These are phyloP conservation scores for Apolygus lucorum DNA, from an alignment of 1,140 invertebrate genomes.

Conservation along the genomic window DNA sequence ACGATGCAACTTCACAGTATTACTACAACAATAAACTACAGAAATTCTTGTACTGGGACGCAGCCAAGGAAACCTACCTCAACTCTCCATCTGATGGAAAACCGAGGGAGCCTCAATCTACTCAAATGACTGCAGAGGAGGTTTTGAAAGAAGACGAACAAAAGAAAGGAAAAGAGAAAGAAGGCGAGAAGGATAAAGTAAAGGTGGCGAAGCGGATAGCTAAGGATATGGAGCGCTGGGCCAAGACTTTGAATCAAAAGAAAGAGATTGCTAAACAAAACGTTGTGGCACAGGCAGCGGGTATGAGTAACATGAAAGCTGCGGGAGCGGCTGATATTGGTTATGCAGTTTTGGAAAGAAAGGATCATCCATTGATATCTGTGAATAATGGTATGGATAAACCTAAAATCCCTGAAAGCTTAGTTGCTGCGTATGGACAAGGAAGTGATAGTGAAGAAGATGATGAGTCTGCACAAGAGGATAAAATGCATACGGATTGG, in stretches of 20 bases:
- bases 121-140: constrained; percentile 35
- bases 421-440: constrained; percentile 70
- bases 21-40: constrained; percentile 83
- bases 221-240: constrained; percentile 95
- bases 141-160: constrained; percentile 42
- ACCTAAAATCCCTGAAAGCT: constrained; percentile 28
- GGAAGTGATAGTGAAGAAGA: constrained; percentile 51
- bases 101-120: constrained; percentile 34
- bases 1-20: constrained; percentile 89
- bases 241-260: constrained; percentile 92
- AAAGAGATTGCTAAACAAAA: constrained; percentile 74
- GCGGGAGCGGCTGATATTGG: constrained; percentile 79
- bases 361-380: constrained; percentile 27
- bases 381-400: constrained; percentile 7
- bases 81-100: constrained; percentile 50
- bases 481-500: constrained; percentile 61
- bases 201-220: constrained; percentile 98
- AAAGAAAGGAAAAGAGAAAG: constrained; percentile 32
- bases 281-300: constrained; percentile 45
- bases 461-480: constrained; percentile 35
- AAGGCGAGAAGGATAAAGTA: constrained; percentile 45
- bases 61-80: constrained; percentile 67
- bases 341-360: constrained; percentile 70
- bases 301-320: constrained; percentile 30
- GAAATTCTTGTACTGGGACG: constrained; percentile 94